A percentile compares a stretch with the other conserved stretches of the same genome.
Evolutionary conservation across 1,140 invertebrate species (phyloP).

Genomic region (Drosophila yakuba): DNA sequence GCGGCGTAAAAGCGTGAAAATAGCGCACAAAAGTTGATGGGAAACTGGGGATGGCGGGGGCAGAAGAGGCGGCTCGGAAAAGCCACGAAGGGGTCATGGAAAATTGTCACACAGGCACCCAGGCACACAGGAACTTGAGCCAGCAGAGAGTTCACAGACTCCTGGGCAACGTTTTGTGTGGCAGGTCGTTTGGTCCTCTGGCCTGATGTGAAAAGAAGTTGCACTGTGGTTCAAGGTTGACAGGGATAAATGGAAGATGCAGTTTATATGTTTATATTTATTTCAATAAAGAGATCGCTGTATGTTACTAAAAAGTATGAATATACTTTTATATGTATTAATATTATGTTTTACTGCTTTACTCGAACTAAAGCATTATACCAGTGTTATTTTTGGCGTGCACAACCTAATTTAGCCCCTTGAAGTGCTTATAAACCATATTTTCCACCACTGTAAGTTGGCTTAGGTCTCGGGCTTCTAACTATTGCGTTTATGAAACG

Average conservation of each 20-base stretch:
- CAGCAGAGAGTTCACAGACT: slow-evolving; percentile 70
- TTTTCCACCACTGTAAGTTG: slow-evolving; percentile 23
- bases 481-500: slow-evolving; percentile 75
- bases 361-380: too few relatives aligned
- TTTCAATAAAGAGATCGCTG: too few relatives aligned
- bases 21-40: slow-evolving; percentile 50
- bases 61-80: not conserved
- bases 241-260: slow-evolving; percentile 4
- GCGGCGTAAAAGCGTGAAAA: slow-evolving; percentile 81
- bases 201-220: slow-evolving; percentile 69
- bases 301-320: too few relatives aligned
- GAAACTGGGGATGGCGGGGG: slow-evolving; percentile 1
- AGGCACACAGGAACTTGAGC: slow-evolving; percentile 58
- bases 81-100: slow-evolving; percentile 60
- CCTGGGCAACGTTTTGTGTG: slow-evolving; percentile 48
- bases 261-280: not conserved
- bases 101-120: slow-evolving; percentile 67
- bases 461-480: slow-evolving; percentile 17
- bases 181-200: slow-evolving; percentile 40
- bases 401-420: slow-evolving; percentile 1
- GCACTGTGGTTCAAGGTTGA: slow-evolving; percentile 31
- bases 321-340: too few relatives aligned
- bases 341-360: too few relatives aligned
- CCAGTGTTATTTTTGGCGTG: too few relatives aligned
- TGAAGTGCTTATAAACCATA: not conserved